Percentiles rank a stretch among this genome's conserved stretches.
Conservation (phyloP, 2,888 invertebrate species). For the Lottia scabra region DNA sequence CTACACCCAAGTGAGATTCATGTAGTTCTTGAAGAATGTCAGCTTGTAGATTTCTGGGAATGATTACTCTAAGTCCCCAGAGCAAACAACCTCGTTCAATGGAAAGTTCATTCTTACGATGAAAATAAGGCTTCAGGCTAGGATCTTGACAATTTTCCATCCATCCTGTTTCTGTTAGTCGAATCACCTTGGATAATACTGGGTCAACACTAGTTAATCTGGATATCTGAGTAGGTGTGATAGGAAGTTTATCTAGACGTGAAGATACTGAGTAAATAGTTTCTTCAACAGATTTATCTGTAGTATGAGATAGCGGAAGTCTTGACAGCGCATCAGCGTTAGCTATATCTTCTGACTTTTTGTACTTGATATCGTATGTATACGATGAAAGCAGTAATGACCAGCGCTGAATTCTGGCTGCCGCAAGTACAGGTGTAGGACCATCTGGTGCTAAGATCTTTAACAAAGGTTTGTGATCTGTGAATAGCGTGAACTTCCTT, state of each 20-base stretch:
- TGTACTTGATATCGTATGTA: constrained; percentile 8
- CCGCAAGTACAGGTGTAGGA: constrained; percentile 3
- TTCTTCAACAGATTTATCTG: constrained; percentile 10
- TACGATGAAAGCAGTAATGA: constrained; percentile 1
- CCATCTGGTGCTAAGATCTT: neutral
- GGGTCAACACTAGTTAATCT: constrained; percentile 24
- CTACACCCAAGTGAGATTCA: constrained; percentile 47
- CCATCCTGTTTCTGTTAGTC: constrained; percentile 27
- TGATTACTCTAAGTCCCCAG: constrained; percentile 34
- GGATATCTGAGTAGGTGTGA: constrained; percentile 14
- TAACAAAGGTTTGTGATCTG: neutral
- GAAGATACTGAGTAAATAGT: constrained; percentile 16
- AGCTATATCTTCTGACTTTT: neutral
- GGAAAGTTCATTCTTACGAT: constrained; percentile 28
- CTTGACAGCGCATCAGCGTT: constrained; percentile 13
- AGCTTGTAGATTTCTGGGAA: constrained; percentile 25
- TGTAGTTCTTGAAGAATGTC: constrained; percentile 44
- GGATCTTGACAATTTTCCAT: neutral
- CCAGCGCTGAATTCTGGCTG: constrained; percentile 9
- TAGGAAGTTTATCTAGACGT: constrained; percentile 51
- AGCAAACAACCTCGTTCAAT: constrained; percentile 44
- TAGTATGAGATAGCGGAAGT: neutral
- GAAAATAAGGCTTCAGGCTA: constrained; percentile 22
- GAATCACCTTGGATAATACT: constrained; percentile 23
- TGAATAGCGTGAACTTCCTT: no score